A percentile compares a stretch with the other conserved stretches of the same genome.
phyloP scores from a whole-genome alignment of 2,888 invertebrate species.

The Ephialtes manifestator region DNA sequence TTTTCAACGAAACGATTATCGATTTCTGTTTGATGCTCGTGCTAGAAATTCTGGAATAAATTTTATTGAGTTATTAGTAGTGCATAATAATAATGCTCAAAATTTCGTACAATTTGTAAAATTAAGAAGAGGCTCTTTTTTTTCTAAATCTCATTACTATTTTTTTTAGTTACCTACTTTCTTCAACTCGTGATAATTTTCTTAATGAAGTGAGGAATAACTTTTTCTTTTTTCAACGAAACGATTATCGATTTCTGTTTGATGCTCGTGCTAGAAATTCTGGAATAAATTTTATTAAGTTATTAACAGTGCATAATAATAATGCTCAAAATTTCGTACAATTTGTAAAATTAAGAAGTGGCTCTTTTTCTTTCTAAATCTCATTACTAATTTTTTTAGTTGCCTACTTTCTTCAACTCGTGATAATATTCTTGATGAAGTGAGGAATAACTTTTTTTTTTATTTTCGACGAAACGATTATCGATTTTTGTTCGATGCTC shows the following conservation, averaged over 20 bases:
- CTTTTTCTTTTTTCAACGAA: not conserved
- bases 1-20: not conserved
- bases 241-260: not conserved
- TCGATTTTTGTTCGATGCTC: not conserved
- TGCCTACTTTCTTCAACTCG: not conserved
- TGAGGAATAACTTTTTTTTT: not conserved
- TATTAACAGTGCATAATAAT: not conserved
- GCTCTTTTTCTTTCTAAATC: conserved; percentile 9
- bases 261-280: not conserved
- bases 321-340: no score
- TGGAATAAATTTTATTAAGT: not conserved
- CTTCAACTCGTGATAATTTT: not conserved
- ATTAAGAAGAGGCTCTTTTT: conserved; percentile 26
- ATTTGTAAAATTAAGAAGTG: no score
- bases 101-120: no score
- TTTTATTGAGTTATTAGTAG: not conserved
- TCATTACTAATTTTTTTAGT: not conserved
- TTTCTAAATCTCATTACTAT: not conserved
- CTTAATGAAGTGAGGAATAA: not conserved
- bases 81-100: not conserved
- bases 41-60: not conserved
- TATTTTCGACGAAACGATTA: not conserved
- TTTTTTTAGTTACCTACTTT: conserved; percentile 4
- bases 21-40: not conserved
- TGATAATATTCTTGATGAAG: not conserved